Conservation (phyloP, 2,888 invertebrate genomes). For the Urechis unicinctus region DNA sequence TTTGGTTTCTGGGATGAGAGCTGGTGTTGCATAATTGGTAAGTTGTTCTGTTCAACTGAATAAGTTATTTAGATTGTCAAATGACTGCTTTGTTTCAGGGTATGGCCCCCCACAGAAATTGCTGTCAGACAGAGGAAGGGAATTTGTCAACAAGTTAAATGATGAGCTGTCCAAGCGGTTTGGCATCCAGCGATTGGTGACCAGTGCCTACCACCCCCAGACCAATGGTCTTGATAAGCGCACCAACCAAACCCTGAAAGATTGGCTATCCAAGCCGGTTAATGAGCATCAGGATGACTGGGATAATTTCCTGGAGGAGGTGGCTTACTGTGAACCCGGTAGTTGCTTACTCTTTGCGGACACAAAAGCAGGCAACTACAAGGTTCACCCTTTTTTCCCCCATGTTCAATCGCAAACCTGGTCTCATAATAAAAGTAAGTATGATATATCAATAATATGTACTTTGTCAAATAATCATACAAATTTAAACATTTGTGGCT, state of each 20-base stretch:
- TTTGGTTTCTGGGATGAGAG: too few relatives aligned
- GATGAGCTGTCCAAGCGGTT: background rate
- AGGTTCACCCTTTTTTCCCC: slow-evolving; percentile 3
- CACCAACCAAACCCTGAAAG: slow-evolving; percentile 26
- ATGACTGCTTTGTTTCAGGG: too few relatives aligned
- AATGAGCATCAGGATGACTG: background rate
- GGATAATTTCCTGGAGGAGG: background rate
- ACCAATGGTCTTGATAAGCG: slow-evolving; percentile 32
- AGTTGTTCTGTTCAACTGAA: too few relatives aligned
- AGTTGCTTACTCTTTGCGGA: too few relatives aligned
- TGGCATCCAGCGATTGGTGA: slow-evolving; percentile 10
- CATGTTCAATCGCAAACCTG: slow-evolving; percentile 1
- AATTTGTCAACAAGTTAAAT: background rate
- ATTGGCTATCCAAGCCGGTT: background rate
- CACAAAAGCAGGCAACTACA: slow-evolving; percentile 1
- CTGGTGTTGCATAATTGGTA: too few relatives aligned
- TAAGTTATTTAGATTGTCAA: too few relatives aligned
- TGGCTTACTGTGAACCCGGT: too few relatives aligned
- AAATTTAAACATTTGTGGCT: too few relatives aligned
- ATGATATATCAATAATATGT: too few relatives aligned
- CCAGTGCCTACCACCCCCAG: slow-evolving; percentile 12
- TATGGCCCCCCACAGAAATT: slow-evolving; percentile 1
- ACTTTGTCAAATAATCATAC: too few relatives aligned
- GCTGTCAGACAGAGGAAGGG: background rate
- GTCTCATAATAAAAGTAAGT: slow-evolving; percentile 3